Conservation (phyloP, 2,797 vertebrate species). For the Poeciliopsis turneri region DNA sequence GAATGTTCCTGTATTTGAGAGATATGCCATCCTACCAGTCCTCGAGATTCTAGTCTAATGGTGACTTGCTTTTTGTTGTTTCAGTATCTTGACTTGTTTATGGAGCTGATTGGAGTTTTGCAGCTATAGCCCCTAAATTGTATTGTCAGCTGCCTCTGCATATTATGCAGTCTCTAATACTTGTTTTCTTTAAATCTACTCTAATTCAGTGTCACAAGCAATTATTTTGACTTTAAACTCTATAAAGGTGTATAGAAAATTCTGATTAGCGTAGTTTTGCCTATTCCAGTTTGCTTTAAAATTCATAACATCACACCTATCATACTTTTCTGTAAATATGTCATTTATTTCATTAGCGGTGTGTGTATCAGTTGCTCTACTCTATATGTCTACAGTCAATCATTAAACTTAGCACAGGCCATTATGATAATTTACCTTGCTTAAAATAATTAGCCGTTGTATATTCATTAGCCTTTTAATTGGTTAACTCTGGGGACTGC, state of each 20-base stretch:
- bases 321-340: slow-evolving; percentile 31
- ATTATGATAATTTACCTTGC: slow-evolving; percentile 79
- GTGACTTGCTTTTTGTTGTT: not conserved
- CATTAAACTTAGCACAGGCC: slow-evolving; percentile 57
- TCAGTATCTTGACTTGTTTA: not conserved
- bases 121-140: not conserved
- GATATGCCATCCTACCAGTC: not conserved
- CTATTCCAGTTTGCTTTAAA: slow-evolving; percentile 38
- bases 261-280: not conserved
- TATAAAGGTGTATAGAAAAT: slow-evolving; percentile 4
- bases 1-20: not conserved
- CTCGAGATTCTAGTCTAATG: not conserved
- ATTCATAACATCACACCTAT: slow-evolving; percentile 26
- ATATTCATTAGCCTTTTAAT: slow-evolving; percentile 85
- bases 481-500: slow-evolving; percentile 77
- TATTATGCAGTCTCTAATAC: not conserved
- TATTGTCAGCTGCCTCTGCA: not conserved
- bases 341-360: slow-evolving; percentile 16
- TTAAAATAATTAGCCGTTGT: slow-evolving; percentile 82
- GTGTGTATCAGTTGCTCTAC: slow-evolving; percentile 29
- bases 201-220: not conserved
- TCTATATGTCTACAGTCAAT: slow-evolving; percentile 41
- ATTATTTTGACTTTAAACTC: not conserved
- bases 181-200: not conserved
- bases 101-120: not conserved